Evolutionary conservation across 1,140 invertebrate genomes (phyloP), one percentile per base, ranked within the genome.

Genomic region (Atta texana): DNA sequence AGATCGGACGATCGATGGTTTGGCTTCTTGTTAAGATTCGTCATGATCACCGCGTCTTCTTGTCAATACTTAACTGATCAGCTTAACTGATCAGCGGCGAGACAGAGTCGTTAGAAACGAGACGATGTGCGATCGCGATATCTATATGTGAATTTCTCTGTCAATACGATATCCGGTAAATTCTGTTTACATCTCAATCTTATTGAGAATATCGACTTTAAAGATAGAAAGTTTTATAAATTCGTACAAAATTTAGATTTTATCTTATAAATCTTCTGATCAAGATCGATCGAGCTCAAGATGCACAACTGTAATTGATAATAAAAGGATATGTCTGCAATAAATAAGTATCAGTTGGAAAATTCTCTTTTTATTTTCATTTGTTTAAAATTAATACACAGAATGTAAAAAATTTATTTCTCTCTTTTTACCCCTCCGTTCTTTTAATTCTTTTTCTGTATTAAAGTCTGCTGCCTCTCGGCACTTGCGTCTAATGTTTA

Each of bases 1-100:
- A 88, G 87, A 68, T 87, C 57, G 82, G 18, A 21, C 81, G 64
- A 49, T 77, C 39, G 69, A 88, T 34, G 69, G 87, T 72, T 31
- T 61, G 64, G 28, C 53, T 44, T 57, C 80, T 89, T 87, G 80
- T 89, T 87, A 85, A 85, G 28, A 64, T 12, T 39, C 49, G 16
- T 78, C 74, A 74, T 59, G 72, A 55, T 78, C 59, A 31, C 55
- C 34, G 31, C 39, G 18, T 66, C 68, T 64, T 4, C 51, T 77
- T 64, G 87, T 89, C 72, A 74, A 85, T 74, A 68, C n/a, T 66
- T 66, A 69, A 77, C 64, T 74, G 74, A 85, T 85, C 64, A 51
- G 57, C n/a, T 66, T 64, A 69, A 77, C 64, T 74, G 74, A 89
- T 78, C 64, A 51, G 51, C 55, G 44, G 44, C 49, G 53, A 75